These are phyloP conservation scores for Saccostrea cuccullata DNA, from an alignment of 1,140 invertebrate species.

Conservation along the genomic window DNA sequence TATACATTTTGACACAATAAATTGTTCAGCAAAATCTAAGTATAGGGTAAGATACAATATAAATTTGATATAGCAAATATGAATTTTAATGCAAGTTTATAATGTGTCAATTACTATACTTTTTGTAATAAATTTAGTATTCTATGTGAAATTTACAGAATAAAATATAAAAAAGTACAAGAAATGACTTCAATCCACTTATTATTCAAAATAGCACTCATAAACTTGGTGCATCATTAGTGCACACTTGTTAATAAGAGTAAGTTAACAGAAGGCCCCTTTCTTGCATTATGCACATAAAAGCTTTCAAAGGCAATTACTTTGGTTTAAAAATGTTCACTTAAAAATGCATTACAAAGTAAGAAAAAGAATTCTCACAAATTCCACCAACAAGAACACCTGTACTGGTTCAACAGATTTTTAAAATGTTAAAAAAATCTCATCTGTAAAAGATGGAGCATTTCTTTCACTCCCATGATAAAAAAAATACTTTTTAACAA, in stretches of 20 bases:
- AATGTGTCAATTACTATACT: not conserved
- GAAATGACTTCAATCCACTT: not conserved
- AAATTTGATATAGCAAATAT: not conserved
- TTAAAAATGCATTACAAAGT: not conserved
- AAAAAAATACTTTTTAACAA: too few species aligned
- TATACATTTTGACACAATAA: too few species aligned
- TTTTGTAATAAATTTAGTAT: not conserved
- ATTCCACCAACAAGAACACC: not conserved
- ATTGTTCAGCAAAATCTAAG: too few species aligned
- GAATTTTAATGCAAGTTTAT: not conserved
- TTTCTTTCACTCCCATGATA: not conserved
- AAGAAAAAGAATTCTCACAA: not conserved
- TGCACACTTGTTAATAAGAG: not conserved
- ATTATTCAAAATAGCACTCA: too few species aligned
- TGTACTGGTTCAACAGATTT: not conserved
- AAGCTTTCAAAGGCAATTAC: not conserved
- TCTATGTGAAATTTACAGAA: not conserved
- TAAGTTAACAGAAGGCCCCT: not conserved
- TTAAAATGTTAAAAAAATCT: not conserved
- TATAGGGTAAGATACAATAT: not conserved
- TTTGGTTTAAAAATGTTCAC: not conserved
- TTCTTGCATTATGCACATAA: not conserved
- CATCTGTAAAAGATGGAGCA: not conserved
- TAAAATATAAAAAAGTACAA: not conserved
- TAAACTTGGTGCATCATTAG: not conserved